Base-by-base conservation (phyloP, 2,797 vertebrate genomes). In the Xyrichtys novacula region DNA sequence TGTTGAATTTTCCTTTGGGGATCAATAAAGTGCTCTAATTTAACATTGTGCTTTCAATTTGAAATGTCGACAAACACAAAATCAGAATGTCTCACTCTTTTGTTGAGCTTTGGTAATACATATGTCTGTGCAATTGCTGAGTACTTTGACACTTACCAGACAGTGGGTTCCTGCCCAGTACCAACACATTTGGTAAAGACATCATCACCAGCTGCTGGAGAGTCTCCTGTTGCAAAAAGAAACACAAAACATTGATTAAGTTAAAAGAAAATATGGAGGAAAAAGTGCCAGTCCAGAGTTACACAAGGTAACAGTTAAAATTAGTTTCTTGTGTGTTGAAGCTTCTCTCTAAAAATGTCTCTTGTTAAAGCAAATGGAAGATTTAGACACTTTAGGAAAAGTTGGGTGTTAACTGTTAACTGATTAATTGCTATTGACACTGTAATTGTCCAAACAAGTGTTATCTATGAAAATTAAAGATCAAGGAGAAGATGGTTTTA, bases 151-250 rank as follows among this genome's bases (percentile, higher is more conserved):
- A 94, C 97, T 90, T 94, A 99, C 98, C 97, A 81, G 94, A 96
- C 73, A 98, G 96, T 48, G 98, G 97, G 78, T 93, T 96, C 84
- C 96, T 94, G 67, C 98, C 97, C 81, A 99, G 94, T 64, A 96
- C 93, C 90, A 99, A 89, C 67, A 99, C 95, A 56, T 99, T 96
- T 72, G 98, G 97, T 83, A 99, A 92, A 77, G 97, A 95, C 97
- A 99, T 99, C 97, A 98, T 96, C 74, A 99, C 96, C 87, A 99
- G 87, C 84, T 99, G 98, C 86, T 98, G 97, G 71, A 99, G 94
- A 78, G 80, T 96, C 87, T 99, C 98, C 98, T 99, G 85, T 89
- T 54, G 78, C 71, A 50, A 19, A 79, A 78, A 88, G 4, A 57
- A 42, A 64, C 4, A 6, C 38, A 39, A 46, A 25, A 28, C 1